Base-by-base conservation (phyloP, 2,797 vertebrate genomes). In the Falco naumanni region DNA sequence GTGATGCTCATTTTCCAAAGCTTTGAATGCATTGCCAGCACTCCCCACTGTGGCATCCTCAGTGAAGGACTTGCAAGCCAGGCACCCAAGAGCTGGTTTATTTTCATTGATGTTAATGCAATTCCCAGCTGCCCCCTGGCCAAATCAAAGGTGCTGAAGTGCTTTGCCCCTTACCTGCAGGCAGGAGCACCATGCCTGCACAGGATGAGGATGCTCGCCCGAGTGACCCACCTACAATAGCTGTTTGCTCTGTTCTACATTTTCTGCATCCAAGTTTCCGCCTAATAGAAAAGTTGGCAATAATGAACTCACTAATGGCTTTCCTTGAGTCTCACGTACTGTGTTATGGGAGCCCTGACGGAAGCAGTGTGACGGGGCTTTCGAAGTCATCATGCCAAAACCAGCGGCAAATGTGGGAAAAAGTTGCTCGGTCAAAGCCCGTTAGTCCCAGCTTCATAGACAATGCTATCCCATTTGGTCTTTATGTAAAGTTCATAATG, bases 11-110 rank as follows among this genome's bases (percentile, higher is more conserved):
- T 25, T 13, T 72, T 50, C 63, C 43, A 31, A 31, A 82, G 48
- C 37, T 53, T 16, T 11, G 25, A 41, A 29, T 0, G 2, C 1
- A 0, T 41, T 2, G 9, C 34, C 63, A 47, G 14, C 1, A 1
- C 21, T 28, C 45, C 37, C 39, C 8, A 7, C 21, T 41, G 3
- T 2, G 1, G 14, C 24, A 34, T 13, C 15, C 61, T 37, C 51
- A 16, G 45, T 1, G 11, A 64, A 57, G 18, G n/a, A 39, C 37
- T 41, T 11, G 13, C n/a, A 21, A 25, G 7, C 8, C 11, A 25
- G 29, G 25, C 6, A 4, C 48, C 10, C 15, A 2, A 4, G 16
- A 9, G 8, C 3, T 7, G 6, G 37, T 16, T 21, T 19, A 9
- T 45, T 45, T 45, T 18, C 17, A 18, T 5, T 7, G 8, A 18